Evolutionary conservation across 2,888 invertebrate genomes (phyloP).

Genomic region (Brachylomia viminalis): DNA sequence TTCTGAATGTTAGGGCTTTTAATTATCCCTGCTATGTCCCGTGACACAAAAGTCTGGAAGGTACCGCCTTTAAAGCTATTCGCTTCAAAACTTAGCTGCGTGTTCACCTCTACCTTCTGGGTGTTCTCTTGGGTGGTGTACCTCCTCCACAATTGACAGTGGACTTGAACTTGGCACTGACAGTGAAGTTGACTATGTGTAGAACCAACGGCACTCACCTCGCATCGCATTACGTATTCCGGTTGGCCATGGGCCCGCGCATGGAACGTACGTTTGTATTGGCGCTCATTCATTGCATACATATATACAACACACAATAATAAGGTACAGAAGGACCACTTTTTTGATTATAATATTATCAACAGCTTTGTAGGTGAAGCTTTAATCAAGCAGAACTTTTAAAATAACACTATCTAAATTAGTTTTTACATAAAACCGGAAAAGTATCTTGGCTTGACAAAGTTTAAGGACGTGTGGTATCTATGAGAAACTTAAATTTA

Average conservation of each 20-base stretch:
- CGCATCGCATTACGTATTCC: conserved; percentile 67
- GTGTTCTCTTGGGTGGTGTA: too few relatives aligned
- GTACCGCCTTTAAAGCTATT: not conserved
- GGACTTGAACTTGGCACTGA: conserved; percentile 32
- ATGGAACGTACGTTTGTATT: conserved; percentile 51
- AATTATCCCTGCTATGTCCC: not conserved
- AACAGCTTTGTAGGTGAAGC: not conserved
- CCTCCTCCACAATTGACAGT: not conserved
- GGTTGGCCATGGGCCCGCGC: conserved; percentile 55
- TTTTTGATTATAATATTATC: not conserved
- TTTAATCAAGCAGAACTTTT: not conserved
- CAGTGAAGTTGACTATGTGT: conserved; percentile 37
- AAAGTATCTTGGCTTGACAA: not conserved
- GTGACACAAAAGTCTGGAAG: not conserved
- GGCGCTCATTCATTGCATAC: conserved; percentile 64
- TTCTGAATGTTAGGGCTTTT: not conserved
- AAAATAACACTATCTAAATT: not conserved
- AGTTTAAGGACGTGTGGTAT: not conserved
- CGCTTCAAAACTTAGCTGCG: not conserved
- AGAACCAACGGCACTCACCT: conserved; percentile 67
- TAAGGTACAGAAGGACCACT: conserved; percentile 35
- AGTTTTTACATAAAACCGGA: not conserved
- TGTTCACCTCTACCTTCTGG: too few relatives aligned
- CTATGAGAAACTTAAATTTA: not conserved
- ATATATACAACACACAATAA: conserved; percentile 10